Base-by-base conservation (phyloP, 1,140 invertebrate species). In the Drosophila equinoxialis region DNA sequence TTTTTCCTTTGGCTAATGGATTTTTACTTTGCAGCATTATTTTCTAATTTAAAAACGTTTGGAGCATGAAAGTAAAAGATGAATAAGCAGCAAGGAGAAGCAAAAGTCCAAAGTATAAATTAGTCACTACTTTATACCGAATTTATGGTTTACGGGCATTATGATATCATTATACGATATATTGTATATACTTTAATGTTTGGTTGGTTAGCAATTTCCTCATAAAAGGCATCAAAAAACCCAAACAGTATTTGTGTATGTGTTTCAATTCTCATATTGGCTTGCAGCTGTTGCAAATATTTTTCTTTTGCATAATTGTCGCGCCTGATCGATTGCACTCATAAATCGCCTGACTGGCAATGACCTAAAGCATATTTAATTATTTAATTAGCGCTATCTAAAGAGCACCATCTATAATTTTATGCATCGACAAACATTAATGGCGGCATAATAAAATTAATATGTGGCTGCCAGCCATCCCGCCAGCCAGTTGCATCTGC, bases 311-410 rank as follows among this genome's bases (percentile, higher is more conserved):
- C 73, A 77, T 87, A 84, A 87, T 87, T 87, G 83, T 80, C 73
- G 65, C 45, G 45, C 58, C 71, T 89, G 83, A 87, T 89, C 68
- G 73, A 87, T 86, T 59, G 84, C 65, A 54, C 65, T 71, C 79
- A 83, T 89, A 87, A 87, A 83, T 87, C 69, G 62, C 55, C 30
- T 61, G 73, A 69, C 59, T 74, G 76, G 68, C 69, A 65, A 72
- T 89, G 77, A 78, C 77, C 84, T 71, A 83, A 89, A 87, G 84
- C 84, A 84, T 87, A 87, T 84, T 89, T 89, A 89, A 89, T 89
- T 89, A 90, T 89, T 89, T 89, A 90, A 89, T 89, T 89, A 89
- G 85, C 74, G 71, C 71, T 85, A 89, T 89, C 81, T 81, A 90
- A 73, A 90, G 77, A 73, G 81, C 69, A 42, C 67, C 67, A 90